Evolutionary conservation across 2,113 vertebrate species (phyloP).

Genomic region (Vanacampus margaritifer): DNA sequence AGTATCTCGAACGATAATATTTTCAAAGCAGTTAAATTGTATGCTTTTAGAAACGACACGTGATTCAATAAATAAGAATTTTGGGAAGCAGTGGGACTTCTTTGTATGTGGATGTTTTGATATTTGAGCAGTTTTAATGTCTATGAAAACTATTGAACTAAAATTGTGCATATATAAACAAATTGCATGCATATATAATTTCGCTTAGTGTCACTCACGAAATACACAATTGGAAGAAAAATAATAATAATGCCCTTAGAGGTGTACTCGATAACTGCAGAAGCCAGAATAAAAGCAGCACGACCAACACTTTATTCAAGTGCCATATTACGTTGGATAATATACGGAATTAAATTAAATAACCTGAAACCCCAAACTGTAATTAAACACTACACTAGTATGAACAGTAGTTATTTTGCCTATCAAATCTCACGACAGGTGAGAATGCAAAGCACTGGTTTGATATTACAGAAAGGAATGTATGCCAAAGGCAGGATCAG

Average conservation of each 20-base stretch:
- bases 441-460: not conserved
- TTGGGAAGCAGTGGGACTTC: not conserved
- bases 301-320: not conserved
- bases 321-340: not conserved
- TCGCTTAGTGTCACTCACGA: not conserved
- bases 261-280: not conserved
- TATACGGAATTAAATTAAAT: not conserved
- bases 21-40: not conserved
- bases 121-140: not conserved
- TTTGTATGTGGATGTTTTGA: not conserved
- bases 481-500: not conserved
- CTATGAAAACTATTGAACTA: not conserved
- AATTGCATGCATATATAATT: not conserved
- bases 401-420: not conserved
- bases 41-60: too few relatives aligned
- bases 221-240: not conserved
- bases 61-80: not conserved
- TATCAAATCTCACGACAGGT: not conserved
- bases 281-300: not conserved
- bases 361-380: not conserved
- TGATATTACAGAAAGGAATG: not conserved
- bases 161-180: not conserved
- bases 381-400: not conserved
- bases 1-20: accelerated
- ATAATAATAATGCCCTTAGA: not conserved